Evolutionary conservation across 2,797 vertebrate genomes (phyloP).

Genomic region (Esox masquinongy): DNA sequence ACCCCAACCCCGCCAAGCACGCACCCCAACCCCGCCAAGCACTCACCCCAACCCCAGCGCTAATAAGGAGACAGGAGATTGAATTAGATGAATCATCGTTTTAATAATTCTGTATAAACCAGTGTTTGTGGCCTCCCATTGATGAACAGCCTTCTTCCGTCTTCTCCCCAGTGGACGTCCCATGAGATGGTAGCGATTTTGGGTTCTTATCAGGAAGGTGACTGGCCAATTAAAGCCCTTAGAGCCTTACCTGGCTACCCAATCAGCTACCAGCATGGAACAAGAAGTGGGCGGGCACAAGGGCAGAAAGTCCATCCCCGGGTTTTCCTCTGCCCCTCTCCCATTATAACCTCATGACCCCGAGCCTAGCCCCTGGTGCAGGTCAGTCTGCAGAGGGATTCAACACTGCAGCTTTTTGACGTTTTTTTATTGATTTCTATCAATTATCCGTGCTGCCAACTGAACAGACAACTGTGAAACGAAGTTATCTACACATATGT

Average conservation of each 20-base stretch:
- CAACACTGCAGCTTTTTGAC: constrained; percentile 12
- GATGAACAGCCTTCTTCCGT: too few species aligned
- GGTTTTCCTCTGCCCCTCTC: constrained; percentile 44
- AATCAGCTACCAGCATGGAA: constrained; percentile 66
- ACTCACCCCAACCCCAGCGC: too few species aligned
- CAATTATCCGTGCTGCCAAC: neutral
- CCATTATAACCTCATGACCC: constrained; percentile 48
- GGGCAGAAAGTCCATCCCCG: constrained; percentile 70
- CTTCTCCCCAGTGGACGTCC: too few species aligned
- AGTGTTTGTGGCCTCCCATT: too few species aligned
- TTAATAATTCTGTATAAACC: too few species aligned
- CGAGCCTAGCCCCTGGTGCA: constrained; percentile 3
- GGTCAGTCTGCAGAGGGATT: constrained; percentile 17
- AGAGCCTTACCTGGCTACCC: constrained; percentile 63
- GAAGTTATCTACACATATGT: neutral
- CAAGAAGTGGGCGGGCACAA: constrained; percentile 69
- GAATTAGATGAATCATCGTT: too few species aligned
- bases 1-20: constrained; percentile 47
- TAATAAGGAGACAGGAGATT: too few species aligned
- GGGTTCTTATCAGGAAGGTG: constrained; percentile 64
- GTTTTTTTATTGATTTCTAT: constrained; percentile 1
- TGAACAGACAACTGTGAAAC: constrained; percentile 11
- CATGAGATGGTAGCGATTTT: too few species aligned
- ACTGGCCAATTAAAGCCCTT: constrained; percentile 57
- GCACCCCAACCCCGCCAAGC: too few species aligned